Percentiles rank a stretch among this genome's conserved stretches.
These are phyloP conservation scores for Anas platyrhynchos DNA, from an alignment of 2,113 vertebrate genomes.

Conservation along the genomic window DNA sequence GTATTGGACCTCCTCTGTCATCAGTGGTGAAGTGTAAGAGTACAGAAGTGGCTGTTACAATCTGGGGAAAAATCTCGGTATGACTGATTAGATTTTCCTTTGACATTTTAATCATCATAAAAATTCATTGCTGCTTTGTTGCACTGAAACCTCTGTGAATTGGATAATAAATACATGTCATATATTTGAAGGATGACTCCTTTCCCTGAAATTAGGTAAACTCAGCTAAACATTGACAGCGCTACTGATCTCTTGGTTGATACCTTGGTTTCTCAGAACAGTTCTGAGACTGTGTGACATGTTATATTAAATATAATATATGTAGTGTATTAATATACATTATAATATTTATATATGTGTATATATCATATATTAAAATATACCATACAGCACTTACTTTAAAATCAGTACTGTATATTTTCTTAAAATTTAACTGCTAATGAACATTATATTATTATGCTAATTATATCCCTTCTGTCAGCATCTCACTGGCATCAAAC, in stretches of 20 bases:
- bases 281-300: not conserved
- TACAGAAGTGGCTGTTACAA: not conserved
- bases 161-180: constrained; percentile 51
- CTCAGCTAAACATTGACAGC: constrained; percentile 19
- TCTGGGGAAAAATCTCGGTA: not conserved
- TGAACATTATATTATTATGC: not conserved
- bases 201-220: constrained; percentile 7
- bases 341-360: too few species aligned
- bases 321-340: too few species aligned
- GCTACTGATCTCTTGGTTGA: not conserved
- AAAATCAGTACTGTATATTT: not conserved
- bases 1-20: not conserved
- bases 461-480: not conserved
- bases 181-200: constrained; percentile 21
- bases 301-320: too few species aligned
- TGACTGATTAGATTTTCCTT: constrained; percentile 39
- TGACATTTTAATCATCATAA: constrained; percentile 55
- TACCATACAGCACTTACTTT: not conserved
- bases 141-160: constrained; percentile 26
- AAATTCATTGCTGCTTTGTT: constrained; percentile 35
- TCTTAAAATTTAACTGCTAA: not conserved
- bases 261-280: not conserved
- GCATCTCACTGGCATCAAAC: not conserved
- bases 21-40: not conserved
- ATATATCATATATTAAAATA: too few species aligned